Conservation (phyloP, 2,113 vertebrate genomes). For the Lamprologus sp. region DNA sequence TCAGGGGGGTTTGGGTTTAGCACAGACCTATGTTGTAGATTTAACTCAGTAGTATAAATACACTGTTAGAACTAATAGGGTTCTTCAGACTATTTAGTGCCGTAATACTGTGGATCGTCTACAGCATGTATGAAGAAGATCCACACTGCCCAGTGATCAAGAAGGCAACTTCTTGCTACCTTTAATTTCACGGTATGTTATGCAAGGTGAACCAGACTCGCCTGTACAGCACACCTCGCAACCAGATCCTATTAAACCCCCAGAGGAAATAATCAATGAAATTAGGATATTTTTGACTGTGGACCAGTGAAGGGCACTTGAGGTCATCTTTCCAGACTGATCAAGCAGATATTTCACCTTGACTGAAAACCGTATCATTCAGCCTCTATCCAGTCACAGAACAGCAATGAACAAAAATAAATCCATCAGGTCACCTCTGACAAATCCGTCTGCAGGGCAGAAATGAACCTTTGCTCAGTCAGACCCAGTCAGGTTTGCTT, state of each 20-base stretch:
- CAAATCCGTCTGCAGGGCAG: background rate
- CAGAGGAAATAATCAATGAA: background rate
- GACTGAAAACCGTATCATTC: background rate
- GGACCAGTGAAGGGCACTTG: background rate
- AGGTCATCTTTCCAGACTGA: background rate
- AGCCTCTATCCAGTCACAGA: background rate
- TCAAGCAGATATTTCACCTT: background rate
- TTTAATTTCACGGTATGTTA: background rate
- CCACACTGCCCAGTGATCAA: background rate
- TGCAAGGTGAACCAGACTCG: background rate
- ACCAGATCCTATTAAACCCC: background rate
- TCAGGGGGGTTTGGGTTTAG: background rate
- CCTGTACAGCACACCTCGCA: background rate
- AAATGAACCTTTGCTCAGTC: background rate
- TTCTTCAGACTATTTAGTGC: background rate
- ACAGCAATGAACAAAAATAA: background rate
- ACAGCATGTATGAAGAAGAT: background rate
- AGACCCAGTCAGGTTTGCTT: background rate
- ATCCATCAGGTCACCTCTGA: constrained; percentile 18
- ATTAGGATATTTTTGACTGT: background rate
- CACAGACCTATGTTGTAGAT: background rate
- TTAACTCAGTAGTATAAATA: background rate
- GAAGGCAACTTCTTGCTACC: background rate
- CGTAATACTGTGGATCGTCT: background rate
- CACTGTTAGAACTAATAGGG: background rate